Evolutionary conservation across 2,113 vertebrate species (phyloP).

Genomic region (Scolopax mira): DNA sequence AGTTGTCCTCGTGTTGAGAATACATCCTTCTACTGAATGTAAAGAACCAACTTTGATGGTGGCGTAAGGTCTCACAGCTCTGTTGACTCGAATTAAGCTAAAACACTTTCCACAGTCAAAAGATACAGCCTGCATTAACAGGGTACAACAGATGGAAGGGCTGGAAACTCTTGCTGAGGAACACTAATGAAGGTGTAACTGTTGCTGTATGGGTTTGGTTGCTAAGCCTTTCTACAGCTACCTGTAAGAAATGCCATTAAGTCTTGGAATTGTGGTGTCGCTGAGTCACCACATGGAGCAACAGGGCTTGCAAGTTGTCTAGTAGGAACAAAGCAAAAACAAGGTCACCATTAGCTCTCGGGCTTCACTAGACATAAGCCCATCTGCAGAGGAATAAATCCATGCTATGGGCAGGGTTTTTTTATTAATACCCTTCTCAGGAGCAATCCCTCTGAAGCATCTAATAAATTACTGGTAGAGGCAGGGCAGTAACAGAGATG

Average conservation of each 20-base stretch:
- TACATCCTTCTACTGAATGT: background rate
- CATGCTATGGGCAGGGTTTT: rapidly evolving
- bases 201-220: background rate
- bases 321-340: background rate
- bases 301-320: background rate
- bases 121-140: background rate
- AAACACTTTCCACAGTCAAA: background rate
- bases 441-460: background rate
- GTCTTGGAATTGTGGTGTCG: background rate
- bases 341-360: background rate
- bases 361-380: background rate
- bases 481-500: background rate
- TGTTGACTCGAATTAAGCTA: background rate
- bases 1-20: background rate
- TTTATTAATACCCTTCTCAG: background rate
- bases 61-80: background rate
- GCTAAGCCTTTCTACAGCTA: background rate
- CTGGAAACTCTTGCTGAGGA: background rate
- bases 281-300: background rate
- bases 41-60: background rate
- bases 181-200: background rate
- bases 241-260: background rate
- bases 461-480: background rate
- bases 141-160: background rate
- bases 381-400: background rate